Conservation (phyloP, 1,140 invertebrate species). For the Bombus balteatus region DNA sequence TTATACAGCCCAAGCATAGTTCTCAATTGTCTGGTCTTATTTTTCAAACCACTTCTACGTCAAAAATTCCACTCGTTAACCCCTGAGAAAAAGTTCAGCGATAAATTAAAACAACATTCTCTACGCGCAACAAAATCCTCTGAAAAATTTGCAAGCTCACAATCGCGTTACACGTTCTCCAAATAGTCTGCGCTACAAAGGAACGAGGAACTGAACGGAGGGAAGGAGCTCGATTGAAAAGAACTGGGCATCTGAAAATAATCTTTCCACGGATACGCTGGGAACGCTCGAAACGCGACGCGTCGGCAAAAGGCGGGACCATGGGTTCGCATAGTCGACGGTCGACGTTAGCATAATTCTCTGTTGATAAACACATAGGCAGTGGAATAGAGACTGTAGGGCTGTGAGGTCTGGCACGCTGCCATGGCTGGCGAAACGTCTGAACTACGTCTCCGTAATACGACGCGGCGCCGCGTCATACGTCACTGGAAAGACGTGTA, state of each 20-base stretch:
- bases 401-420: constrained; percentile 26
- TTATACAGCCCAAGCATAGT: background rate
- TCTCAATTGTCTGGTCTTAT: background rate
- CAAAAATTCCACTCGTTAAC: background rate
- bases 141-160: no score
- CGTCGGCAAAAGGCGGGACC: constrained; percentile 21
- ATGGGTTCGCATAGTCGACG: background rate
- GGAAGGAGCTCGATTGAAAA: background rate
- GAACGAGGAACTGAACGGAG: background rate
- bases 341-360: constrained; percentile 58
- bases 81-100: background rate
- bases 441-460: constrained; percentile 36
- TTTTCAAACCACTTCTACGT: background rate
- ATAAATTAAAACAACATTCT: background rate
- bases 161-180: background rate
- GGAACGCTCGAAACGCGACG: background rate
- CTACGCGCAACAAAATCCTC: background rate
- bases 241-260: background rate
- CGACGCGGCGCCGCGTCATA: constrained; percentile 21
- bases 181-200: no score
- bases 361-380: constrained; percentile 53
- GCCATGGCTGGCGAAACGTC: constrained; percentile 52
- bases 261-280: background rate
- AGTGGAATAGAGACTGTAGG: background rate
- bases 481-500: constrained; percentile 15